Conservation (phyloP, 2,113 vertebrate genomes). For the Columbina picui region DNA sequence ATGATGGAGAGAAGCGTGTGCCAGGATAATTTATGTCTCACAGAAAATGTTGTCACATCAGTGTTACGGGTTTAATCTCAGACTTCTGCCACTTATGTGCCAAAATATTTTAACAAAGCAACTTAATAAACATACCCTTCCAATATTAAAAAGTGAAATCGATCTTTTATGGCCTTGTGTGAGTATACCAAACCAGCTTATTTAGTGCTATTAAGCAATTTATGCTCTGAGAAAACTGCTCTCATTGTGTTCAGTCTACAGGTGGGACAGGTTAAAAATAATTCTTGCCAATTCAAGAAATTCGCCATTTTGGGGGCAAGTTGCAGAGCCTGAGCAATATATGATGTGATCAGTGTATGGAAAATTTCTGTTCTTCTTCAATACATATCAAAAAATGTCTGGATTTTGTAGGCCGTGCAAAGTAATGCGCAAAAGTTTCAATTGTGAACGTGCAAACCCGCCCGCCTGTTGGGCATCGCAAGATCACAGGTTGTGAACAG, state of each 20-base stretch:
- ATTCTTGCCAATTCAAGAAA: background rate
- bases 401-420: background rate
- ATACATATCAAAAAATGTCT: background rate
- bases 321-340: background rate
- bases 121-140: background rate
- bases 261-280: background rate
- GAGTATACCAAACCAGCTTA: background rate
- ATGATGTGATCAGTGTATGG: background rate
- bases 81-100: background rate
- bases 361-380: background rate
- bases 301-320: background rate
- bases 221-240: background rate
- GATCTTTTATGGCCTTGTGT: background rate
- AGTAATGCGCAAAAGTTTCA: background rate
- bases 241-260: background rate
- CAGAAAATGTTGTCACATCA: background rate
- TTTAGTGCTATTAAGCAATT: background rate
- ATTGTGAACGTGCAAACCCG: background rate
- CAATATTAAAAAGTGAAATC: background rate
- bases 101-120: slow-evolving; percentile 10
- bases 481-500: background rate
- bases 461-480: background rate
- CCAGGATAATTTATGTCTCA: background rate
- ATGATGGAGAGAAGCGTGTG: background rate
- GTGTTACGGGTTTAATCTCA: background rate